These are phyloP conservation scores for Caenorhabditis sp. DNA, from an alignment of 2,888 invertebrate genomes.

Conservation along the genomic window DNA sequence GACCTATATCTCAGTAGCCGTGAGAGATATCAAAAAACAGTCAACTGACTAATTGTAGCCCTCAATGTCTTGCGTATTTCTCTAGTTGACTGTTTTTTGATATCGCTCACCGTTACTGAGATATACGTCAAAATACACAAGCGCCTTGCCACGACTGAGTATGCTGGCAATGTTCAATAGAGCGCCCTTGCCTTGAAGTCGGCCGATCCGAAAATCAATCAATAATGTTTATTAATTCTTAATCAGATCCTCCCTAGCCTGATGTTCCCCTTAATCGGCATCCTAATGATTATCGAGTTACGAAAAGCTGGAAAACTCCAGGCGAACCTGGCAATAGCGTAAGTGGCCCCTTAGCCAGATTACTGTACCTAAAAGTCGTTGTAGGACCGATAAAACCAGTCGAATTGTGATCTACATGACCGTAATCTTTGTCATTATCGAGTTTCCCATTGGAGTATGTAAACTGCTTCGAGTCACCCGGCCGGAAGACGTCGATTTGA, in stretches of 20 bases:
- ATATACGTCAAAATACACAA: too few species aligned
- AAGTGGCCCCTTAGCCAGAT: too few species aligned
- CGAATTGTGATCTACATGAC: conserved; percentile 24
- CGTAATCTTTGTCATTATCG: conserved; percentile 9
- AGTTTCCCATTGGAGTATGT: conserved; percentile 23
- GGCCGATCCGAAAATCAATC: background rate
- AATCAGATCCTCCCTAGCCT: conserved; percentile 12
- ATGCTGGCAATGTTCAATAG: too few species aligned
- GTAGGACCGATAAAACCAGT: conserved; percentile 11
- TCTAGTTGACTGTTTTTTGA: too few species aligned
- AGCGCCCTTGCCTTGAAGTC: background rate
- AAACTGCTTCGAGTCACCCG: background rate
- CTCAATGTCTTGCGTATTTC: too few species aligned
- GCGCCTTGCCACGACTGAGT: too few species aligned
- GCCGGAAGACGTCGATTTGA: background rate
- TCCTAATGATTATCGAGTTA: conserved; percentile 1
- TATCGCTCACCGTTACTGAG: too few species aligned
- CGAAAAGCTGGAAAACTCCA: background rate
- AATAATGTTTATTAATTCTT: background rate
- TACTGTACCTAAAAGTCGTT: too few species aligned
- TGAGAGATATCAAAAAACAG: too few species aligned
- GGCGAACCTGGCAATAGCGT: background rate
- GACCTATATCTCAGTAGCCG: too few species aligned
- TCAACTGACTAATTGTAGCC: too few species aligned
- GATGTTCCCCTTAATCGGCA: background rate